phyloP scores from a whole-genome alignment of 2,113 vertebrate species.

The Hippocampus mohnikei region DNA sequence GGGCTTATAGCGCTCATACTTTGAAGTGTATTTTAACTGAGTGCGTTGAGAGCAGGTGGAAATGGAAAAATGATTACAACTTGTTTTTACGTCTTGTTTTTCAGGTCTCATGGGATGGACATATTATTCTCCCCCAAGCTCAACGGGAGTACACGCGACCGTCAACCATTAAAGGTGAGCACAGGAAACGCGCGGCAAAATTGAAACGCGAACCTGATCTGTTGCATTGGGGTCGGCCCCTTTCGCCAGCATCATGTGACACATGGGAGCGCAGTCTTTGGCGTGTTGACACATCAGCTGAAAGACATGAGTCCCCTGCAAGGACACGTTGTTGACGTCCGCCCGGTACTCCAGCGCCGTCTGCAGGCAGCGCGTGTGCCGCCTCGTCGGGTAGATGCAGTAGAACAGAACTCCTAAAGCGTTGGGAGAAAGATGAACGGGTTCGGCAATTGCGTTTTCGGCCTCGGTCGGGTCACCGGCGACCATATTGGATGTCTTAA shows the following conservation, averaged over 20 bases:
- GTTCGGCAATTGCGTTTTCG: background rate
- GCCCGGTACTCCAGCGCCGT: constrained; percentile 77
- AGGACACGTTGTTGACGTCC: constrained; percentile 81
- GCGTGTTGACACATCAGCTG: constrained; percentile 83
- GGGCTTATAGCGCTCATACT: too few relatives aligned
- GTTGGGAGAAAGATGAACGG: background rate
- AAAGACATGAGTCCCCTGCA: constrained; percentile 78
- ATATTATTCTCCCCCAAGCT: background rate
- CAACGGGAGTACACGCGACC: background rate
- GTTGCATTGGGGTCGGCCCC: constrained; percentile 82
- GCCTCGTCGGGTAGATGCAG: constrained; percentile 80
- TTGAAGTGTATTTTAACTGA: background rate
- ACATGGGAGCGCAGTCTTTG: constrained; percentile 70
- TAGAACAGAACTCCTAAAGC: constrained; percentile 85
- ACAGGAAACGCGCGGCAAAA: background rate
- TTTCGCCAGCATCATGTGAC: constrained; percentile 78
- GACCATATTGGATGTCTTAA: background rate
- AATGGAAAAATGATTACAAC: background rate
- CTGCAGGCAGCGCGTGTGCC: constrained; percentile 78
- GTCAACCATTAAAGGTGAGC: background rate
- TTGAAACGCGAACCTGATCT: constrained; percentile 60
- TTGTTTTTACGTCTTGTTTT: too few relatives aligned
- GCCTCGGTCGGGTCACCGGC: background rate
- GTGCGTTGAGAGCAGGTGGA: background rate
- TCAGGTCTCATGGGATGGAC: background rate